Evolutionary conservation across 2,797 vertebrate species (phyloP).

Genomic region (Bovichtus variegatus): DNA sequence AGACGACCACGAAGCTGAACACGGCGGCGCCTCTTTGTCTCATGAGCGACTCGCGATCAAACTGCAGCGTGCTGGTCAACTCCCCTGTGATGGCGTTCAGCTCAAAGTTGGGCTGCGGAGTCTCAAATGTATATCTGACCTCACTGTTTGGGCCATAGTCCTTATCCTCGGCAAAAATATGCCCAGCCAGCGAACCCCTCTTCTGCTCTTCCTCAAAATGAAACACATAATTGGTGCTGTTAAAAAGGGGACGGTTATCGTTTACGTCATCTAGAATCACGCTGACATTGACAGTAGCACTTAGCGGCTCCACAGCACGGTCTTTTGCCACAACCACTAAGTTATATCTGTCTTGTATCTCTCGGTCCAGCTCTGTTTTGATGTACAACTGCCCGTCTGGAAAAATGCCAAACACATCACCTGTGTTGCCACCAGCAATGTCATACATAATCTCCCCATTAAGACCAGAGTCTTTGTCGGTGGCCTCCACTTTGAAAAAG

Average conservation of each 20-base stretch:
- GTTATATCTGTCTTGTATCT: conserved; percentile 93
- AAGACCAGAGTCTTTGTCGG: conserved; percentile 94
- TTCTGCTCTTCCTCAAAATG: conserved; percentile 94
- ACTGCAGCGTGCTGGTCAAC: conserved; percentile 90
- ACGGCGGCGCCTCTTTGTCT: conserved; percentile 93
- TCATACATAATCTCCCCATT: conserved; percentile 96
- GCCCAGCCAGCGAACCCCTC: conserved; percentile 90
- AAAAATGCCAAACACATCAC: conserved; percentile 95
- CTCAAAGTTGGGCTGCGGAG: conserved; percentile 93
- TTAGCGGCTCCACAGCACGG: conserved; percentile 93
- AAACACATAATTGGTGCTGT: conserved; percentile 98
- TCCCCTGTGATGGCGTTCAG: conserved; percentile 92
- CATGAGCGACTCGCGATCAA: conserved; percentile 96
- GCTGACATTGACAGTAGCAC: conserved; percentile 92
- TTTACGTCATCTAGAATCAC: conserved; percentile 96
- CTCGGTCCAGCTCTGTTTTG: conserved; percentile 95
- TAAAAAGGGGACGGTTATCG: conserved; percentile 97
- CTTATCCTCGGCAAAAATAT: conserved; percentile 92
- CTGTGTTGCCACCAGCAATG: conserved; percentile 91
- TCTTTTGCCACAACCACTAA: conserved; percentile 93
- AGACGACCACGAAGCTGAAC: conserved; percentile 92
- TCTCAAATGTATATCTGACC: conserved; percentile 93
- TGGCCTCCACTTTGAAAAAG: conserved; percentile 95
- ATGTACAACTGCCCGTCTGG: conserved; percentile 98
- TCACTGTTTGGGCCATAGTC: conserved; percentile 95